A percentile compares a stretch with the other conserved stretches of the same genome.
These are phyloP conservation scores for Amblyjoppa proteus DNA, from an alignment of 2,888 invertebrate genomes.

Conservation along the genomic window DNA sequence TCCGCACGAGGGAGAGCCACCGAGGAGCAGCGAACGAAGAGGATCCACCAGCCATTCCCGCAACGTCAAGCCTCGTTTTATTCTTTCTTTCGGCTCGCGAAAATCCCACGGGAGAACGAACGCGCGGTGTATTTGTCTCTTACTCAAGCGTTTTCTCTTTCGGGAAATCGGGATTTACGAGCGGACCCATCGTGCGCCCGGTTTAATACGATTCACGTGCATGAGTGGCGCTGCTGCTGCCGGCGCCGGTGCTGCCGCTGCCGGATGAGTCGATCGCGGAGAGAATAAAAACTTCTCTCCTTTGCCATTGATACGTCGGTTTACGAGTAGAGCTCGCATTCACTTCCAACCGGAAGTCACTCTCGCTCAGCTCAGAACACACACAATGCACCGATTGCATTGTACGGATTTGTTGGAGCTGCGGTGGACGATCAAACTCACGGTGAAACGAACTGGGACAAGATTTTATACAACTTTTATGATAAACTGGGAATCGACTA, in stretches of 20 bases:
- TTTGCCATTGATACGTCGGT: slow-evolving; percentile 38
- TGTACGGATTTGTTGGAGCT: not conserved
- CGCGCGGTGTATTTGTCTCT: slow-evolving; percentile 52
- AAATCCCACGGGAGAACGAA: slow-evolving; percentile 2
- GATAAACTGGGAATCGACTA: not conserved
- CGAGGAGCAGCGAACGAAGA: not conserved
- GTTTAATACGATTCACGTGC: slow-evolving; percentile 51
- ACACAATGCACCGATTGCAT: not conserved
- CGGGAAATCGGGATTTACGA: slow-evolving; percentile 56
- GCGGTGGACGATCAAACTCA: not conserved
- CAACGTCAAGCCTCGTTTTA: slow-evolving; percentile 51
- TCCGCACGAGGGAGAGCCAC: slow-evolving; percentile 2
- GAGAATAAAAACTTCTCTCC: slow-evolving; percentile 26
- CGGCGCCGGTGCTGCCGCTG: slow-evolving; percentile 19
- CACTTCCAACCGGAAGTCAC: not conserved
- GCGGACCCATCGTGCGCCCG: slow-evolving; percentile 41
- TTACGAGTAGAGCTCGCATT: slow-evolving; percentile 19
- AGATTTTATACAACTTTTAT: not conserved
- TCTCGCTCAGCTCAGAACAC: not conserved
- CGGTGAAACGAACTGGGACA: not conserved
- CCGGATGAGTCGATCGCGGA: slow-evolving; percentile 24
- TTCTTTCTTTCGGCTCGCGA: slow-evolving; percentile 21
- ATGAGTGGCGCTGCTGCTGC: slow-evolving; percentile 1
- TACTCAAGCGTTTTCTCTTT: slow-evolving; percentile 45
- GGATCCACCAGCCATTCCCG: slow-evolving; percentile 24